Evolutionary conservation across 2,797 vertebrate species (phyloP), one percentile per base, ranked within the genome.

Genomic region (Dromococcyx pavoninus): DNA sequence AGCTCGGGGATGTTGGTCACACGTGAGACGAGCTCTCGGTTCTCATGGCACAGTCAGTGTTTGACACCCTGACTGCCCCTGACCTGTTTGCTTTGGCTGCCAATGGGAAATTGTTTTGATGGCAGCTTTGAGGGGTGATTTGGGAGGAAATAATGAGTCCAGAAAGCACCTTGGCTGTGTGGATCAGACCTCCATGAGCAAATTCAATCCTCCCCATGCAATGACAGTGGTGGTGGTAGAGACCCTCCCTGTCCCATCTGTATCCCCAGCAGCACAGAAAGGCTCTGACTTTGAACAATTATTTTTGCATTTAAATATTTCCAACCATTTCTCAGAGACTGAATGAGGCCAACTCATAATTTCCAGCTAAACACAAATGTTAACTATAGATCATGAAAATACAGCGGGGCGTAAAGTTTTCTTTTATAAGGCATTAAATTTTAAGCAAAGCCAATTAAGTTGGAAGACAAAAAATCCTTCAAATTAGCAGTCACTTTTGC

Each of bases 361-460:
- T 88, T 69, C 75, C 81, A 57, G 86, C 77, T 87, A 88, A 87
- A 91, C 70, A 88, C 80, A 65, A 92, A 64, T 6, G 56, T 84
- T 84, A 92, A 81, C 88, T 94, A 83, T 70, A 82, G 95, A 95
- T 89, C 93, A 93, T 60, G 88, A 91, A 86, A 88, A 90, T 94
- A 89, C 48, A 77, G 80, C 5, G 0, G 35, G 53, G 67, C 2
- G 25, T 94, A 91, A 95, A 89, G 70, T 66, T 83, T 33, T 71
- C 64, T 81, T 90, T 90, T 93, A 89, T 91, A 69, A n/a, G 54
- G 35, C 58, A 54, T 66, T 93, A 91, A 89, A 93, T 89, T 88
- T 66, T 60, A 72, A 84, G 73, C 19, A 25, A 35, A 93, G 67
- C 51, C 53, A 96, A 94, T 78, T 77, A 88, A 89, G 61, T 88